Evolutionary conservation across 2,888 invertebrate genomes (phyloP).

Genomic region (Eupithecia insigniata): DNA sequence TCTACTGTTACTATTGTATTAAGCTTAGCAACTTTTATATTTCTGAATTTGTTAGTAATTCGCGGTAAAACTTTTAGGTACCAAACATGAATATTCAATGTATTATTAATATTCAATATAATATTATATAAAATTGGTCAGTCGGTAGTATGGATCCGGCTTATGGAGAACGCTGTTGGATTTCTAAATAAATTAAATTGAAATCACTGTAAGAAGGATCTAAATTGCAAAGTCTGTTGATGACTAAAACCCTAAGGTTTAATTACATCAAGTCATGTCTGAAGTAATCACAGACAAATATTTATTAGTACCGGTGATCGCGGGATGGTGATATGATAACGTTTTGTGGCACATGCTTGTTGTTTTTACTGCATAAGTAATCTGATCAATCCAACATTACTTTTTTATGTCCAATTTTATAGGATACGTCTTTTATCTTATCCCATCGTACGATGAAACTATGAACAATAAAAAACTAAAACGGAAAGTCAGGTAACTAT

Average conservation of each 20-base stretch:
- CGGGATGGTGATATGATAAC: background rate
- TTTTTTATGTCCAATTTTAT: constrained; percentile 19
- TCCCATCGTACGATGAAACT: constrained; percentile 22
- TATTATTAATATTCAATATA: too few relatives aligned
- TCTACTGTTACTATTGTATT: constrained; percentile 24
- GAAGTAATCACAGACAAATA: background rate
- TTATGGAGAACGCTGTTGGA: background rate
- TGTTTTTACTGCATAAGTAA: background rate
- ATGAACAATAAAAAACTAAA: constrained; percentile 31
- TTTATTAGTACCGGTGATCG: background rate
- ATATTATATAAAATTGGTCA: too few relatives aligned
- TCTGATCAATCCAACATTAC: constrained; percentile 10
- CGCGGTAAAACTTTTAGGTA: constrained; percentile 16
- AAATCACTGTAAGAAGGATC: background rate
- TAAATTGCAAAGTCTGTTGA: background rate
- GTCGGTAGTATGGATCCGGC: background rate
- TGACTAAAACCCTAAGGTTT: background rate
- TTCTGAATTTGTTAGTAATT: constrained; percentile 16
- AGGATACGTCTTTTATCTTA: constrained; percentile 10
- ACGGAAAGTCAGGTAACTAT: constrained; percentile 40
- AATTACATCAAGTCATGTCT: background rate
- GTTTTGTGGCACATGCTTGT: background rate
- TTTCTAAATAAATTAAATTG: too few relatives aligned
- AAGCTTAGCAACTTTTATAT: constrained; percentile 20
- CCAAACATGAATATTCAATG: background rate